These are phyloP conservation scores for Urocolius indicus DNA, from an alignment of 2,113 vertebrate genomes.

Conservation along the genomic window DNA sequence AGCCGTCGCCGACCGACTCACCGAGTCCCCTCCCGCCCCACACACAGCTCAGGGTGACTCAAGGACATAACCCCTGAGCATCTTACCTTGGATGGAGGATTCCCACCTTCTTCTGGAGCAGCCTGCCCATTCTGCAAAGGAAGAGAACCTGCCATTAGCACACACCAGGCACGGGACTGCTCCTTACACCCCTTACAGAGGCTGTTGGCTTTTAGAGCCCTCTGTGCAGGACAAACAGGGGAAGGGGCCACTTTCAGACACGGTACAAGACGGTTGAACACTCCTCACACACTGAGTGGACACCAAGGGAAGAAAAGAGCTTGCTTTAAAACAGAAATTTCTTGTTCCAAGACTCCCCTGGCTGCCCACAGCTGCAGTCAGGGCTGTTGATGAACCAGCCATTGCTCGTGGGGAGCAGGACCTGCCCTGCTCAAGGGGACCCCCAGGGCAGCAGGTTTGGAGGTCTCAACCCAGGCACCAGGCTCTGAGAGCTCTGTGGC, in stretches of 20 bases:
- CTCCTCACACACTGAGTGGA: neutral
- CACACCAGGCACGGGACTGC: accelerated
- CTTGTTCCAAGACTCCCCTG: neutral
- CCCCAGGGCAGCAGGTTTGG: accelerated
- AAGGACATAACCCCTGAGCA: neutral
- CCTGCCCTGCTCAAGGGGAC: neutral
- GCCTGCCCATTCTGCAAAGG: slow-evolving; percentile 80
- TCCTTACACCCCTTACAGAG: neutral
- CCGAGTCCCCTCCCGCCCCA: neutral
- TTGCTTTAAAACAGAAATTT: neutral
- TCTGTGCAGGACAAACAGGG: accelerated
- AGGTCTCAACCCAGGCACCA: neutral
- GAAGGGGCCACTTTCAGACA: neutral
- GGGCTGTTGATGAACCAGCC: accelerated
- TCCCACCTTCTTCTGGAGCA: slow-evolving; percentile 73
- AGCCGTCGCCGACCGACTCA: neutral
- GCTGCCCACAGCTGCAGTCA: accelerated
- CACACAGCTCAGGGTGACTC: neutral
- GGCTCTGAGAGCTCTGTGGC: accelerated
- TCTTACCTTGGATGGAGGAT: slow-evolving; percentile 73
- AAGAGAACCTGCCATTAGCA: slow-evolving; percentile 34
- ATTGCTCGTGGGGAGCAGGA: accelerated
- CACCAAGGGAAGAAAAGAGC: neutral
- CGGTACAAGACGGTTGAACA: accelerated
- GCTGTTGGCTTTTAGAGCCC: neutral